phyloP scores from a whole-genome alignment of 2,113 vertebrate species.

The Platysteira castanea region DNA sequence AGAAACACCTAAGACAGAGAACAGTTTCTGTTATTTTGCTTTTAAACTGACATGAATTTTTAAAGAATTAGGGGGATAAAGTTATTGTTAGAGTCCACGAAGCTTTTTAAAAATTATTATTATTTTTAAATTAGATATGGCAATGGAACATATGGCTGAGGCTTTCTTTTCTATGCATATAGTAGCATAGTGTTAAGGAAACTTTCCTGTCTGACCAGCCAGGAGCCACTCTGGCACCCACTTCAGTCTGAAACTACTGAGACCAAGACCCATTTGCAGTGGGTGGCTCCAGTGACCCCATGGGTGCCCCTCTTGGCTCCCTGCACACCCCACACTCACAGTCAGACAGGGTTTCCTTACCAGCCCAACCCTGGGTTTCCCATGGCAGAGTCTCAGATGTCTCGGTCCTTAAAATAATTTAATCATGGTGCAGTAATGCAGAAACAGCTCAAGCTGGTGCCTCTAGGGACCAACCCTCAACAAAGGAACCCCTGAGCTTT shows the following conservation, averaged over 20 bases:
- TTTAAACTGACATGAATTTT: not conserved
- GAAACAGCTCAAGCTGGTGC: not conserved
- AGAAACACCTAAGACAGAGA: not conserved
- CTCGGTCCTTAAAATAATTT: not conserved
- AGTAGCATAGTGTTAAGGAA: not conserved
- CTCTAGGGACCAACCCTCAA: not conserved
- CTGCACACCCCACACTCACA: not conserved
- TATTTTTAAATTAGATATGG: not conserved
- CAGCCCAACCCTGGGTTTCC: not conserved
- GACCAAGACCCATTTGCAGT: not conserved
- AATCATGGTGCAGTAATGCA: not conserved
- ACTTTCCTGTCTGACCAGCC: not conserved
- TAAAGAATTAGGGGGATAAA: not conserved
- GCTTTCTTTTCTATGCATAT: not conserved
- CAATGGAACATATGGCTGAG: not conserved
- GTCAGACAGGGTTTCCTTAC: not conserved
- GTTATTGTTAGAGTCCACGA: not conserved
- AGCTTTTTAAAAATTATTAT: not conserved
- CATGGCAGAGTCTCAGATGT: fast-evolving
- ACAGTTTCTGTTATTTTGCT: not conserved
- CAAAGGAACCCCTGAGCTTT: not conserved
- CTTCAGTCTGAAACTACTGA: not conserved
- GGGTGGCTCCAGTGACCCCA: not conserved
- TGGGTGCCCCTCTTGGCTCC: fast-evolving
- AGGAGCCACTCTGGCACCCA: not conserved